Base-by-base conservation (phyloP, 2,888 invertebrate genomes). In the Nomada ferruginata region DNA sequence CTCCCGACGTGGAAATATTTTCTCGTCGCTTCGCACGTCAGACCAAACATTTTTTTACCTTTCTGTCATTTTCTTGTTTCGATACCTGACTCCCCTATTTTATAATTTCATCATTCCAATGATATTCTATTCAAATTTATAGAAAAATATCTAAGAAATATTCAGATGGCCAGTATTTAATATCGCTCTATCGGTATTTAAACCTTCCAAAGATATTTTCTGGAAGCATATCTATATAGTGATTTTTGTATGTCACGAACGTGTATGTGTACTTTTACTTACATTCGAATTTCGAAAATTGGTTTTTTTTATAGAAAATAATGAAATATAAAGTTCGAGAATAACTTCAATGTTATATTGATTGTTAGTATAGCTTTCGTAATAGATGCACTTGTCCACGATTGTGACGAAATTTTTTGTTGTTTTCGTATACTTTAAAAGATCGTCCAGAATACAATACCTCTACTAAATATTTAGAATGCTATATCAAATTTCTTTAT, bases 131-230 rank as follows among this genome's bases (percentile, higher is more conserved):
- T 4, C 5, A 2, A 50, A 57, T 42, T 0, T 15, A 11, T n/a
- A 53, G 2, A 26, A 15, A 18, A 52, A 15, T 1, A 9, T 65
- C 7, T 5, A 13, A 50, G 3, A 61, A 53, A 53, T 9, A 36
- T 4, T 15, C 36, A 42, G n/a, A 11, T 5, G 5, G 29, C 13
- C 9, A 53, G 47, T n/a, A 26, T 57, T 63, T 52, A 36, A 7
- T 44, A 15, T 59, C 18, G 50, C 50, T 82, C 82, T 64, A 50
- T 50, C 26, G 63, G 47, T 13, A 36, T 61, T 69, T 44, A 23
- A 82, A 70, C 59, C 11, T 44, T 82, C 82, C 57, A 82, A 82
- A 82, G 75, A 70, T 82, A 75, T 82, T 82, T 53, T 44, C 29
- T 61, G 20, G 60, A 60, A 70, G 55, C 29, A 60, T 74, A 57